These are phyloP conservation scores for Callionymus lyra DNA, from an alignment of 2,113 vertebrate genomes.

Conservation along the genomic window DNA sequence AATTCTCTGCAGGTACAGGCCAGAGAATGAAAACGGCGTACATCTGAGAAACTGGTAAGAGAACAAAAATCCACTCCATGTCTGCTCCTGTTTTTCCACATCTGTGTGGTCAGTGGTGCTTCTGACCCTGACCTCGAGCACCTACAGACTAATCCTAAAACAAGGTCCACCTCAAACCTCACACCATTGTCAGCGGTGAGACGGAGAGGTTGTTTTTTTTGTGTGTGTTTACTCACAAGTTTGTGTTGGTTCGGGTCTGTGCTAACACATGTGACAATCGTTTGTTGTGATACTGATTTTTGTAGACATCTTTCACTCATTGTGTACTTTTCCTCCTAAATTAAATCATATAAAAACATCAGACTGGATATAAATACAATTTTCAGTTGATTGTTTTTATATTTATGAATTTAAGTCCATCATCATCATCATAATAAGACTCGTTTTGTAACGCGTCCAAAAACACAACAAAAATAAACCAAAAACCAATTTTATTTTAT, in stretches of 20 bases:
- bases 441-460: too few species aligned
- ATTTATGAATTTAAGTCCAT: too few species aligned
- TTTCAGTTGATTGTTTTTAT: too few species aligned
- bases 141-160: slow-evolving; percentile 72
- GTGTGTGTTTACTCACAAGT: slow-evolving; percentile 31
- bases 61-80: slow-evolving; percentile 55
- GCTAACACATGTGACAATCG: slow-evolving; percentile 7
- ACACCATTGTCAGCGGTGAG: slow-evolving; percentile 40
- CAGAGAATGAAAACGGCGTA: slow-evolving; percentile 99
- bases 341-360: too few species aligned
- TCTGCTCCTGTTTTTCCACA: slow-evolving; percentile 38
- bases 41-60: slow-evolving; percentile 99
- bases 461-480: too few species aligned
- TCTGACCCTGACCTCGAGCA: slow-evolving; percentile 37
- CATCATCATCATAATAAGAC: too few species aligned
- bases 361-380: too few species aligned
- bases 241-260: slow-evolving; percentile 11
- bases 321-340: too few species aligned
- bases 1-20: slow-evolving; percentile 98
- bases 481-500: too few species aligned
- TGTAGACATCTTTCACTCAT: too few species aligned
- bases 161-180: slow-evolving; percentile 54
- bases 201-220: slow-evolving; percentile 37
- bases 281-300: slow-evolving; percentile 6
- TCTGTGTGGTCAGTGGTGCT: slow-evolving; percentile 42